Evolutionary conservation across 2,113 vertebrate genomes (phyloP).

Genomic region (Chloroceryle aenea): DNA sequence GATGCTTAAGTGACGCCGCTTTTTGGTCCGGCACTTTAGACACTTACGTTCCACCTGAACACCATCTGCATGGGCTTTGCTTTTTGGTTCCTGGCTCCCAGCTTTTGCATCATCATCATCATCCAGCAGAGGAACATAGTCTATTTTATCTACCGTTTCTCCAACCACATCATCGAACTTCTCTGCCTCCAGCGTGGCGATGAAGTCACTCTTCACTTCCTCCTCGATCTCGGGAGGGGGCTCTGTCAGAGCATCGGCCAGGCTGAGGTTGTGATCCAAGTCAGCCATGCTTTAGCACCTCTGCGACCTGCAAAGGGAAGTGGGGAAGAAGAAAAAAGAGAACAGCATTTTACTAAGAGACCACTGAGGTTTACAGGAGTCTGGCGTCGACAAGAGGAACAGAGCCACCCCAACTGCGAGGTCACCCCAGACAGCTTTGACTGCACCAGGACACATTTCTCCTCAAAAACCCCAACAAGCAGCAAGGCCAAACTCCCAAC

Average conservation of each 20-base stretch:
- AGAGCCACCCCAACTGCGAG: background rate
- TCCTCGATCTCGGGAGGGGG: conserved; percentile 79
- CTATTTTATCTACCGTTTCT: conserved; percentile 90
- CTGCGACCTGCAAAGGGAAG: background rate
- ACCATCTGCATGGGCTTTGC: conserved; percentile 54
- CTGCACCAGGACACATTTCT: fast-evolving
- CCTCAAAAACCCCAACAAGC: too few relatives aligned
- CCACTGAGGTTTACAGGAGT: fast-evolving
- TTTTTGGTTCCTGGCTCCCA: conserved; percentile 67
- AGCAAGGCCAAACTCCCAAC: too few relatives aligned
- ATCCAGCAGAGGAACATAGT: conserved; percentile 91
- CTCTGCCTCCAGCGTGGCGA: conserved; percentile 89
- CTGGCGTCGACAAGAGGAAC: fast-evolving
- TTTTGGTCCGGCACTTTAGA: background rate
- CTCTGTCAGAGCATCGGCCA: conserved; percentile 90
- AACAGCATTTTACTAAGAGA: background rate
- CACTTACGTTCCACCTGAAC: conserved; percentile 69
- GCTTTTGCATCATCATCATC: conserved; percentile 66
- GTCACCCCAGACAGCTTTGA: fast-evolving
- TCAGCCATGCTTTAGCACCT: conserved; percentile 79
- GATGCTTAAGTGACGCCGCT: fast-evolving
- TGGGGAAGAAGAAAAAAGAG: background rate
- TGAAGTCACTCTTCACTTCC: conserved; percentile 89
- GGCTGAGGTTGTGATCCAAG: conserved; percentile 79
- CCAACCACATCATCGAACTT: conserved; percentile 89